Base-by-base conservation (phyloP, 2,797 vertebrate species). In the Hylomyscus alleni region DNA sequence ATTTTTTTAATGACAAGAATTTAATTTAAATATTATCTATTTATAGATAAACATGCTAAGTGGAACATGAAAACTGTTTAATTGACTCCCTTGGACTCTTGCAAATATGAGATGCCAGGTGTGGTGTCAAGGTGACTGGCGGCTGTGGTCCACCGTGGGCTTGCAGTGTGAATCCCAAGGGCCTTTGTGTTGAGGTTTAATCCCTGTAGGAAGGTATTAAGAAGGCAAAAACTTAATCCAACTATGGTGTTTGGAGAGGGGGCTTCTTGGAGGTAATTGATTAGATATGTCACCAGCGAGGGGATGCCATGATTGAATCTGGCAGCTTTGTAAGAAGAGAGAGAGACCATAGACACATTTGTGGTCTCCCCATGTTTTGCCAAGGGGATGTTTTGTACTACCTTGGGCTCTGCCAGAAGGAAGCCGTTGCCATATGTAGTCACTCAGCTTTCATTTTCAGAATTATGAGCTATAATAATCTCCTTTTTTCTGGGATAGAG, bases 31-130 rank as follows among this genome's bases (percentile, higher is more conserved):
- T 52, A 72, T 81, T 19, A 84, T 76, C 52, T 47, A 72, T 54
- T 94, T 93, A 81, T 22, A 75, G 72, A 58, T 58, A 94, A 82
- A 90, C 1, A 19, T 29, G 29, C n/a, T 47, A 60, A 54, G 44
- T 40, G 69, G 82, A 78, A 87, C 37, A 34, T 77, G n/a, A 83
- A 95, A 52, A 83, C n/a, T 44, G 58, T 56, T 56, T 14, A 94
- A 47, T 75, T 58, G 26, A 34, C 47, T 88, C 24, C 52, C 40
- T 20, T 2, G 31, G 76, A 56, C 40, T n/a, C 62, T 72, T 72
- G 52, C 9, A 34, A 93, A n/a, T 62, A 9, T 60, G 40, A 75
- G 40, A 15, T 20, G 50, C 31, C 37, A 44, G 22, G 9, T n/a
- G 75, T 67, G 37, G 13, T 24, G 44, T 31, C 8, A 34, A 40